Percentiles rank a stretch among this genome's conserved stretches.
Evolutionary conservation across 2,888 invertebrate species (phyloP).

Genomic region (Caenorhabditis sulstoni): DNA sequence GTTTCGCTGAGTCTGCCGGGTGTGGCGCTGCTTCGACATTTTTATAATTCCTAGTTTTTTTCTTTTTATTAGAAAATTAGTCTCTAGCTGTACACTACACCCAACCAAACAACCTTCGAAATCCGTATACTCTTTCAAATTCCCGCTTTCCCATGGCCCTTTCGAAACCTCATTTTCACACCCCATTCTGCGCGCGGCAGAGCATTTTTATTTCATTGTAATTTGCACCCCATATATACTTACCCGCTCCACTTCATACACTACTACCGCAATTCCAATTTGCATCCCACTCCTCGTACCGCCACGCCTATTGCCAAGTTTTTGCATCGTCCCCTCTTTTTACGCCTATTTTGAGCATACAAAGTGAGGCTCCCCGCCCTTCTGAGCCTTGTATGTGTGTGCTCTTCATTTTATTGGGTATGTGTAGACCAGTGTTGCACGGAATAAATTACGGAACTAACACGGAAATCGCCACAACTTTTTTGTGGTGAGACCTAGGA

Average conservation of each 20-base stretch:
- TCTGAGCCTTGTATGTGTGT: neutral
- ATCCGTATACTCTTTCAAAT: no score
- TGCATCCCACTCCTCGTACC: neutral
- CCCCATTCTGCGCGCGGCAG: neutral
- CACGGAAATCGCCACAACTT: no score
- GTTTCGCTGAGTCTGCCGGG: neutral
- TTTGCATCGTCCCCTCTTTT: conserved; percentile 3
- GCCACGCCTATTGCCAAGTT: neutral
- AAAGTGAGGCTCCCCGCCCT: neutral
- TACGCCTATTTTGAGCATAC: conserved; percentile 35
- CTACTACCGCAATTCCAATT: conserved; percentile 12
- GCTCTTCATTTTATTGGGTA: conserved; percentile 44
- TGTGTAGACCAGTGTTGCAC: no score
- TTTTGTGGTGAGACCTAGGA: no score
- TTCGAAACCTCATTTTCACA: neutral
- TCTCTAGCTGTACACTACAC: no score
- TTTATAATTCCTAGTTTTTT: conserved; percentile 11
- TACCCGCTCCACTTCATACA: neutral
- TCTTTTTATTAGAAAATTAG: no score
- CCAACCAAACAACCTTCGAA: no score
- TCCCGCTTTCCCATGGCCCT: conserved; percentile 9
- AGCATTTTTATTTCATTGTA: conserved; percentile 4
- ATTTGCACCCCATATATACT: conserved; percentile 1
- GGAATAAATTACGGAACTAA: no score
- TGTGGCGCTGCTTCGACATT: conserved; percentile 6